Evolutionary conservation across 2,888 invertebrate genomes (phyloP).

Genomic region (Arge pagana): DNA sequence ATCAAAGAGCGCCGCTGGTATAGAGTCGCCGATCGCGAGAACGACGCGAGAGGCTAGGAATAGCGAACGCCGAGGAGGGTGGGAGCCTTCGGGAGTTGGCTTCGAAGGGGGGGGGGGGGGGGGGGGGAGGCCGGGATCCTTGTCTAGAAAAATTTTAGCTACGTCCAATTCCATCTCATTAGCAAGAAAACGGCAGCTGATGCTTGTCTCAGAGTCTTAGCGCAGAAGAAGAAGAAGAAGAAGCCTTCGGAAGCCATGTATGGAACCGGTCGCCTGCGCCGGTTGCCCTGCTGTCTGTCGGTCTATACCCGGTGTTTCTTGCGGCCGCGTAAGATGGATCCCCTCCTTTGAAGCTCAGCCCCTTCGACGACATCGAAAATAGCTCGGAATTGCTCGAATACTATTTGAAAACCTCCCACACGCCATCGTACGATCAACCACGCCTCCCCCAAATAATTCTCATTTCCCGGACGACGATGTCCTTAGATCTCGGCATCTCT

Average conservation of each 20-base stretch:
- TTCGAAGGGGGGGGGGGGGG: constrained; percentile 20
- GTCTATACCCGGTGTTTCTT: constrained; percentile 16
- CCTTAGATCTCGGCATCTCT: no score
- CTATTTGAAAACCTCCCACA: no score
- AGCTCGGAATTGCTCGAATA: no score
- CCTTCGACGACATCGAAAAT: no score
- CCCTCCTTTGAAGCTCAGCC: no score
- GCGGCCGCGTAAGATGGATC: not conserved
- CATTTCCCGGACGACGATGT: no score
- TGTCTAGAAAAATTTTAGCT: constrained; percentile 58
- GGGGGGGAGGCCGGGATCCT: constrained; percentile 11
- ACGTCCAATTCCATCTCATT: constrained; percentile 59
- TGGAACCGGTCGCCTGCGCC: constrained; percentile 56
- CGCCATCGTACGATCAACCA: no score
- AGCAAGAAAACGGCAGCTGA: constrained; percentile 57
- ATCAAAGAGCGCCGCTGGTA: constrained; percentile 57
- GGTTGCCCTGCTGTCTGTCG: constrained; percentile 4
- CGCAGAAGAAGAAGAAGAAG: constrained; percentile 46
- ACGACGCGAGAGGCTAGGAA: constrained; percentile 23
- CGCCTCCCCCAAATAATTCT: no score
- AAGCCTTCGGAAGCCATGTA: constrained; percentile 58
- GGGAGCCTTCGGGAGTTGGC: constrained; percentile 26
- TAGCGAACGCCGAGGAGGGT: constrained; percentile 27
- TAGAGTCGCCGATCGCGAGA: constrained; percentile 43
- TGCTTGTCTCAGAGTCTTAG: constrained; percentile 56